Evolutionary conservation across 2,888 invertebrate species (phyloP).

Genomic region (Crioceris asparagi): DNA sequence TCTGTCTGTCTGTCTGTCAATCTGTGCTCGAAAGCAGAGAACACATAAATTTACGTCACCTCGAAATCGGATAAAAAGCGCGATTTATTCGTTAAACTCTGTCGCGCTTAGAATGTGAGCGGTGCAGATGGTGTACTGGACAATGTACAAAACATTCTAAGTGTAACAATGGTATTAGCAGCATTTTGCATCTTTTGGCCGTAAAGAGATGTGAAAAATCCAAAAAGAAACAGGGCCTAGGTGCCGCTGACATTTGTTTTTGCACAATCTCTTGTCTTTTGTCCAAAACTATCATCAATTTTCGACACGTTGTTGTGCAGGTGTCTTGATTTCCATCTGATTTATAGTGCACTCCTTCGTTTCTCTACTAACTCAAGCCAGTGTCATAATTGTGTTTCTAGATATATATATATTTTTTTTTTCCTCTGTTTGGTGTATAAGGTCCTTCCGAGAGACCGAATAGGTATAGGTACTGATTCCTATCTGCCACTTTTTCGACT

Average conservation of each 20-base stretch:
- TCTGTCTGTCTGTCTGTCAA: not conserved
- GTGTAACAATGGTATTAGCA: not conserved
- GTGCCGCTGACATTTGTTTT: conserved; percentile 25
- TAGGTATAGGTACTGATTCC: too few species aligned
- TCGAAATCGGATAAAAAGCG: not conserved
- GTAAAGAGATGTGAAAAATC: not conserved
- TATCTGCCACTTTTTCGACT: too few species aligned
- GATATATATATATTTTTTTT: too few species aligned
- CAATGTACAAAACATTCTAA: not conserved
- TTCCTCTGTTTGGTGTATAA: too few species aligned
- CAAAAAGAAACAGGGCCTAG: not conserved
- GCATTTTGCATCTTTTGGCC: conserved; percentile 3
- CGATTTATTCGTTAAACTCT: not conserved
- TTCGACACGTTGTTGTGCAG: conserved; percentile 35
- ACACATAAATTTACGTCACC: not conserved
- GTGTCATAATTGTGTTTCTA: too few species aligned
- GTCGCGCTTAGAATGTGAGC: not conserved
- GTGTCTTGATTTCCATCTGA: conserved; percentile 36
- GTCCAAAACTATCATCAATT: conserved; percentile 17
- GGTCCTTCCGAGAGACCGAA: too few species aligned
- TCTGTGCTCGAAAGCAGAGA: not conserved
- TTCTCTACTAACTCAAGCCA: too few species aligned
- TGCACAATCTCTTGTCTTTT: conserved; percentile 25
- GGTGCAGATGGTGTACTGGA: not conserved
- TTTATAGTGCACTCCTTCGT: conserved; percentile 28